These are phyloP conservation scores for Sphenopsis melanotis DNA, from an alignment of 2,797 vertebrate genomes.

Conservation along the genomic window DNA sequence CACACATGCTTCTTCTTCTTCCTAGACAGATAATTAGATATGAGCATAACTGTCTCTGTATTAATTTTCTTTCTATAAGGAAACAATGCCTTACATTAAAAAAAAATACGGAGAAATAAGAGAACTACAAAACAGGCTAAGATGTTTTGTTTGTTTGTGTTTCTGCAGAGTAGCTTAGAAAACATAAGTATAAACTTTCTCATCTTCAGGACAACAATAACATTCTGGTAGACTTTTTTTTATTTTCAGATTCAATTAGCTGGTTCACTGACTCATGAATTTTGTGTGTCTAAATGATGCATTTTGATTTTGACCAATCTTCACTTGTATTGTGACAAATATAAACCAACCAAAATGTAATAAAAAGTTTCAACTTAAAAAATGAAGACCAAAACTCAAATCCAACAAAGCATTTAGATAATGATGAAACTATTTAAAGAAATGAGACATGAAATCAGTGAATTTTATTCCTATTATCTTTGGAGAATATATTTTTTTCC, in stretches of 20 bases:
- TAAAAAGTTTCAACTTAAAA: neutral
- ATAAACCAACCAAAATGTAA: neutral
- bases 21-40: neutral
- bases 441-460: neutral
- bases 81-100: neutral
- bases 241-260: neutral
- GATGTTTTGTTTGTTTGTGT: neutral
- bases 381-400: accelerated
- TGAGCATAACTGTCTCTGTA: neutral
- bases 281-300: neutral
- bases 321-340: neutral
- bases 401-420: neutral
- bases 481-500: neutral
- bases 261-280: neutral
- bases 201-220: neutral
- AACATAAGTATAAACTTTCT: neutral
- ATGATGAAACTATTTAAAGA: neutral
- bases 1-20: neutral
- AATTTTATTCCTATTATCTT: neutral
- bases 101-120: neutral
- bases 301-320: neutral
- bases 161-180: neutral
- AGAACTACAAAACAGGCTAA: neutral
- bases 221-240: neutral
- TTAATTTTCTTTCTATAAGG: neutral